These are phyloP conservation scores for Passer montanus DNA, from an alignment of 2,113 vertebrate species.

Conservation along the genomic window DNA sequence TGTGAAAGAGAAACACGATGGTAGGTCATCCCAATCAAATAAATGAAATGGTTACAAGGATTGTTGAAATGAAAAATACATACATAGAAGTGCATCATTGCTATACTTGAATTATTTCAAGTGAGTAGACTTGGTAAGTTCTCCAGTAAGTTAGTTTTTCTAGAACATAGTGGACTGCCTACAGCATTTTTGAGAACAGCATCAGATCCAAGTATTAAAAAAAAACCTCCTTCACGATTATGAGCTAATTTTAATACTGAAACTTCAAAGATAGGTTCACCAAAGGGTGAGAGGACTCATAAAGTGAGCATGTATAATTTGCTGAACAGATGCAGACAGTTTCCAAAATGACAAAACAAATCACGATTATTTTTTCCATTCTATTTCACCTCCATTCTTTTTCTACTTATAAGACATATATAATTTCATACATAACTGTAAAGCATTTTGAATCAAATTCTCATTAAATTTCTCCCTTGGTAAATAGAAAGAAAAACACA, in stretches of 20 bases:
- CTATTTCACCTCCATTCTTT: not conserved
- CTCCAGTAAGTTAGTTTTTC: conserved; percentile 49
- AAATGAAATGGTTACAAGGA: not conserved
- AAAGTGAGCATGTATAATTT: conserved; percentile 43
- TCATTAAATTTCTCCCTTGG: conserved; percentile 33
- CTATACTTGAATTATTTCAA: conserved; percentile 57
- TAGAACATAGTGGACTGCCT: not conserved
- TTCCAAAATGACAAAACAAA: conserved; percentile 58
- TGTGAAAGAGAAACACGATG: not conserved
- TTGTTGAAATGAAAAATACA: not conserved
- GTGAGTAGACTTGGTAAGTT: conserved; percentile 42
- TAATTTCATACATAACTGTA: not conserved
- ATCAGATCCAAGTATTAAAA: conserved; percentile 38
- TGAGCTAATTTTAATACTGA: conserved; percentile 35
- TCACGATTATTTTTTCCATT: not conserved
- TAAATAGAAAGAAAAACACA: conserved; percentile 9
- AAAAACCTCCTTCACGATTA: conserved; percentile 11
- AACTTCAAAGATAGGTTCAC: conserved; percentile 62
- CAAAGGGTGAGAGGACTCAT: conserved; percentile 19
- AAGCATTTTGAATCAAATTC: not conserved
- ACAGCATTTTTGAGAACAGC: conserved; percentile 52
- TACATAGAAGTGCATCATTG: not conserved
- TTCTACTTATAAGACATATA: not conserved
- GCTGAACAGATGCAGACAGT: conserved; percentile 19
- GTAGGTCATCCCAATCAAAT: not conserved